Conservation (phyloP, 2,797 vertebrate genomes). For the Melanotaenia maccullochi region DNA sequence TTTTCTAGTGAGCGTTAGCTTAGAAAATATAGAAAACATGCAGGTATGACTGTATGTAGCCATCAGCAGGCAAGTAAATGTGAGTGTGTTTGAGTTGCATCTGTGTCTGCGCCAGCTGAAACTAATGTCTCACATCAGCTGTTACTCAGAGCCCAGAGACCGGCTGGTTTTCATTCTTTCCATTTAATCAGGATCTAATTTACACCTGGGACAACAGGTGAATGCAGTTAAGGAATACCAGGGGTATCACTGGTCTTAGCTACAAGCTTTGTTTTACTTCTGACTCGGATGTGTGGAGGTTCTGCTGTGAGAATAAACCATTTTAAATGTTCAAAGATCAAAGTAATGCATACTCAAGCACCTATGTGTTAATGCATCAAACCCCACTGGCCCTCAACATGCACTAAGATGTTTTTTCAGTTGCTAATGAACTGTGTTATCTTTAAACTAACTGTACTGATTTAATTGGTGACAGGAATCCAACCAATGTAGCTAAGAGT, state of each 20-base stretch:
- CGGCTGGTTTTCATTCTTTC: conserved; percentile 50
- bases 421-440: conserved; percentile 70
- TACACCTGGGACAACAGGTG: conserved; percentile 58
- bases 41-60: conserved; percentile 25
- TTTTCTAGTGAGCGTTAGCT: conserved; percentile 22
- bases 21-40: conserved; percentile 37
- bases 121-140: conserved; percentile 18
- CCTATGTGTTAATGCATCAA: conserved; percentile 51
- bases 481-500: conserved; percentile 27
- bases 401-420: conserved; percentile 56
- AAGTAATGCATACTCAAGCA: conserved; percentile 26
- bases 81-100: not conserved
- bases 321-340: conserved; percentile 41
- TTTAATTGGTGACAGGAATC: conserved; percentile 59
- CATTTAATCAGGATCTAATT: conserved; percentile 53
- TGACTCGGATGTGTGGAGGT: conserved; percentile 8
- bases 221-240: conserved; percentile 47
- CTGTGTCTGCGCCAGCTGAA: conserved; percentile 1
- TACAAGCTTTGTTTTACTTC: conserved; percentile 6
- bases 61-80: conserved; percentile 1
- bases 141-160: conserved; percentile 27
- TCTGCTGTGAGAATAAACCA: conserved; percentile 18
- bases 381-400: conserved; percentile 49
- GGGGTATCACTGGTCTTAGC: conserved; percentile 3
- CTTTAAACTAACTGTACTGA: conserved; percentile 53